These are phyloP conservation scores for Dynastes maya DNA, from an alignment of 2,888 invertebrate species.

Conservation along the genomic window DNA sequence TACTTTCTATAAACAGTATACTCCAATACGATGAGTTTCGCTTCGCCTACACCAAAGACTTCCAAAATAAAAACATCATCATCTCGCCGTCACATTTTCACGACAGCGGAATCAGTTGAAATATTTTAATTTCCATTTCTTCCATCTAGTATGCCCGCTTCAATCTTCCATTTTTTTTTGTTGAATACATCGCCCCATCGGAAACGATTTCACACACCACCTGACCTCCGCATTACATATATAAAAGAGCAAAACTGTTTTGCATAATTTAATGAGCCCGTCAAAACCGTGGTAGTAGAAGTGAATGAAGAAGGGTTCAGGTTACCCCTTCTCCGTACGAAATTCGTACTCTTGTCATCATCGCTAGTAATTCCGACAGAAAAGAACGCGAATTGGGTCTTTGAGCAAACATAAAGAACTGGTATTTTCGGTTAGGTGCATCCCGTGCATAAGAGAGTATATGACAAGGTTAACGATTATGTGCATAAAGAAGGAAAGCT, in stretches of 20 bases:
- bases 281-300: slow-evolving; percentile 55
- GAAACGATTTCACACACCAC: slow-evolving; percentile 13
- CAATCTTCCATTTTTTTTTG: background rate
- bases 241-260: slow-evolving; percentile 60
- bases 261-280: slow-evolving; percentile 67
- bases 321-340: slow-evolving; percentile 23
- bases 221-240: background rate
- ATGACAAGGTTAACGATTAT: too few species aligned
- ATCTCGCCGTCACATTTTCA: too few species aligned
- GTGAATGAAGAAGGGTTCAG: slow-evolving; percentile 57
- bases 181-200: background rate
- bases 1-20: too few species aligned
- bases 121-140: slow-evolving; percentile 1
- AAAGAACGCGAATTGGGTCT: background rate
- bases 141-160: background rate
- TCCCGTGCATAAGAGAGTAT: too few species aligned
- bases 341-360: background rate
- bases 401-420: slow-evolving; percentile 18
- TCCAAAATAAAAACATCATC: too few species aligned
- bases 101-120: too few species aligned
- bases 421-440: too few species aligned
- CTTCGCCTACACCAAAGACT: too few species aligned
- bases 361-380: slow-evolving; percentile 4
- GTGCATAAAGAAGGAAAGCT: background rate
- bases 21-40: too few species aligned